Evolutionary conservation across 1,140 invertebrate species (phyloP), one percentile per base, ranked within the genome.

Genomic region (Globodera ellingtonae): DNA sequence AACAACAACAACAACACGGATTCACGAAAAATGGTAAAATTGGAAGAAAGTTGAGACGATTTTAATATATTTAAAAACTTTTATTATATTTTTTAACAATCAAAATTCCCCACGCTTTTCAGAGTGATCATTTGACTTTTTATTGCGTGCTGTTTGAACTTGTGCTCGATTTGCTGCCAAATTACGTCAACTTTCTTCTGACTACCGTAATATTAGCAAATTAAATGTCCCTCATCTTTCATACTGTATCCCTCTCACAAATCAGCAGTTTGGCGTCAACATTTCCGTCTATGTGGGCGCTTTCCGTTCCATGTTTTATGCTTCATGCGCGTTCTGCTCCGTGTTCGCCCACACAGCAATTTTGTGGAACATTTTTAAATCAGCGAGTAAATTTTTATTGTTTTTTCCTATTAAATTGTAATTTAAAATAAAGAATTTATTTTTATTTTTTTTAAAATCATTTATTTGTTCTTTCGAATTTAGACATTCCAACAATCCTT

Each of bases 201-300:
- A 79, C 78, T 46, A 48, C 78, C 8, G 75, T 77, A 77, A 67
- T 8, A 21, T 21, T 35, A 35, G 1, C 35, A 35, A 35, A 35
- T 35, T 0, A 35, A 35, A 35, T 35, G 35, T 2, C 35, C 0
- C 35, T 35, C 35, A 0, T 3, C 35, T 35, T 35, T 35, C 35
- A 35, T 35, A 35, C 35, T 35, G 35, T 35, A 35, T 46, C 75
- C 18, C 44, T 18, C 65, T 5, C 18, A n/a, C n/a, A n/a, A n/a
- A n/a, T n/a, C n/a, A 0, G 4, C 50, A 21, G 35, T 72, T 79
- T 71, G 56, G 78, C 47, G 52, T 79, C 65, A 79, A 79, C 66
- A 48, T 79, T 24, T 79, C 78, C 35, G 65, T 71, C 44, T 79
- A 79, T 47, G 78, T 79, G 59, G 78, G 78, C 18, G 78, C 78